Percentiles rank a stretch among this genome's conserved stretches.
phyloP scores from a whole-genome alignment of 2,888 invertebrate species.

The Synanthedon andrenaeformis region DNA sequence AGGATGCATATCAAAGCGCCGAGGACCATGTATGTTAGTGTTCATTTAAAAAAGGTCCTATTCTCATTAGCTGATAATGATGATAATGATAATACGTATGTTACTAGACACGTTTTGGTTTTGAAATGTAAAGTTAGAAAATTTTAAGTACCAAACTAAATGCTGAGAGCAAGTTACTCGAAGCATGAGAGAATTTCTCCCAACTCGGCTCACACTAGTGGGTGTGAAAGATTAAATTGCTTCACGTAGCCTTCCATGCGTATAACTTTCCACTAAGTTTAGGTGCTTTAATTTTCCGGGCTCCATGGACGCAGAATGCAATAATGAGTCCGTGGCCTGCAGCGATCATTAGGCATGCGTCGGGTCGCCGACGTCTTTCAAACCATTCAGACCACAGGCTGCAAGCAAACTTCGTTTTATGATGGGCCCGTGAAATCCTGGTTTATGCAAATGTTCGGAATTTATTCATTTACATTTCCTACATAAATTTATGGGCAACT shows the following conservation, averaged over 20 bases:
- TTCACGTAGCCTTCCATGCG: not conserved
- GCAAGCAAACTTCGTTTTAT: not conserved
- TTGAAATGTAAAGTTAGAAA: too few relatives aligned
- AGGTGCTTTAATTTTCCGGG: constrained; percentile 57
- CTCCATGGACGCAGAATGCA: constrained; percentile 23
- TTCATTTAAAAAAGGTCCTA: too few relatives aligned
- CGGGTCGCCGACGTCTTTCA: constrained; percentile 21
- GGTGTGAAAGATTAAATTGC: not conserved
- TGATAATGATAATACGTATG: too few relatives aligned
- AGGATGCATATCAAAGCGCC: too few relatives aligned
- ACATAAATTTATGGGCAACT: too few relatives aligned
- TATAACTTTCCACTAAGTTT: constrained; percentile 35
- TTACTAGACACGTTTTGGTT: too few relatives aligned
- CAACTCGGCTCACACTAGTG: not conserved
- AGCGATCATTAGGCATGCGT: constrained; percentile 42
- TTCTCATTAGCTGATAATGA: too few relatives aligned
- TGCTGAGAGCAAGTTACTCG: not conserved
- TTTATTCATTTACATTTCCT: too few relatives aligned
- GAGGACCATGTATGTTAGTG: too few relatives aligned
- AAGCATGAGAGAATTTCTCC: not conserved
- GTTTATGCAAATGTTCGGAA: not conserved
- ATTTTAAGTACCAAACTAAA: too few relatives aligned
- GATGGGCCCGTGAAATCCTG: not conserved
- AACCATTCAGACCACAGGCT: not conserved
- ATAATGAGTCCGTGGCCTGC: constrained; percentile 42